Evolutionary conservation across 2,797 vertebrate genomes (phyloP).

Genomic region (Austrolebias charrua): DNA sequence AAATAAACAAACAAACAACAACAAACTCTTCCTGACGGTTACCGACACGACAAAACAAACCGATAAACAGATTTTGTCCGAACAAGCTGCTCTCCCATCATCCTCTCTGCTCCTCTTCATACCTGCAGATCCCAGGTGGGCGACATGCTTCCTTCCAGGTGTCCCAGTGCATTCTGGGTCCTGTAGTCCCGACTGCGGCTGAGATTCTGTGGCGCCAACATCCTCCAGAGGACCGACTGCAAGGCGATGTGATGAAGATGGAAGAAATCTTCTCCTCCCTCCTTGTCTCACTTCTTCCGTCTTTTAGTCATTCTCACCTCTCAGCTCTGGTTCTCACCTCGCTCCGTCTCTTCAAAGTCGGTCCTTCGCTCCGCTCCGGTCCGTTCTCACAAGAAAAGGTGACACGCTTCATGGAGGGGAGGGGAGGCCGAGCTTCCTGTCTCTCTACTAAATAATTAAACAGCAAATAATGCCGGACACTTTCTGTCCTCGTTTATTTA

Average conservation of each 20-base stretch:
- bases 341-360: neutral
- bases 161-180: conserved; percentile 68
- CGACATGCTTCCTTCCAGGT: conserved; percentile 25
- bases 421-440: neutral
- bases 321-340: conserved; percentile 19
- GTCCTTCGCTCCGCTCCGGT: neutral
- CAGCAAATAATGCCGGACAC: too few relatives aligned
- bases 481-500: too few relatives aligned
- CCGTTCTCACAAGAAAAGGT: neutral
- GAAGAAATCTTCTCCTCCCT: conserved; percentile 14
- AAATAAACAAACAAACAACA: neutral
- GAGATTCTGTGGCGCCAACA: conserved; percentile 64
- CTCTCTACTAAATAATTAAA: neutral
- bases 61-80: neutral
- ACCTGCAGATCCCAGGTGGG: conserved; percentile 68
- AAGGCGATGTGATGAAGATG: conserved; percentile 35
- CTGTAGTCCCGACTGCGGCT: conserved; percentile 56
- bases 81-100: conserved; percentile 17
- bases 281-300: conserved; percentile 41
- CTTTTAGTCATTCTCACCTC: neutral
- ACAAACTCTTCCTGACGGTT: neutral
- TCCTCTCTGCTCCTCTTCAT: conserved; percentile 28
- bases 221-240: conserved; percentile 43
- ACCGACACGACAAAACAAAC: neutral
- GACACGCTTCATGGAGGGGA: neutral